phyloP scores from a whole-genome alignment of 1,140 invertebrate species.

The Ladona fulva region DNA sequence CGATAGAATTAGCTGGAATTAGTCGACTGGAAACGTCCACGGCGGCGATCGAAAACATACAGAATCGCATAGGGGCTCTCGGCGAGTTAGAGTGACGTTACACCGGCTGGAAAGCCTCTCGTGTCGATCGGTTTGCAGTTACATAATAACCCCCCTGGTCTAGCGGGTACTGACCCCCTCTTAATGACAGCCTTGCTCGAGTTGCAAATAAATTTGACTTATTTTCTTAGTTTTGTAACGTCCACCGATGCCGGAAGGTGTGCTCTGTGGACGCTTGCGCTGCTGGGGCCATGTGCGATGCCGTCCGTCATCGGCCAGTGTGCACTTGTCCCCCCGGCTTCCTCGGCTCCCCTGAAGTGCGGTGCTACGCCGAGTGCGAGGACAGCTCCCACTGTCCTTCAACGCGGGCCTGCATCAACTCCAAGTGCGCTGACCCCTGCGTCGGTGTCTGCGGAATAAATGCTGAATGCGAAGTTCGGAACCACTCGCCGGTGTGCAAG shows the following conservation, averaged over 20 bases:
- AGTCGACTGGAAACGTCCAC: too few species aligned
- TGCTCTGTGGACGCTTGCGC: conserved; percentile 63
- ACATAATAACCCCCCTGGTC: too few species aligned
- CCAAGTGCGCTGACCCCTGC: conserved; percentile 71
- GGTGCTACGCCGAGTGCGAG: conserved; percentile 66
- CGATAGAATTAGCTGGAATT: too few species aligned
- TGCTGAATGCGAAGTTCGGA: conserved; percentile 66
- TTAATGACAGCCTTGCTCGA: neutral
- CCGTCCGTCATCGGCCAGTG: conserved; percentile 62
- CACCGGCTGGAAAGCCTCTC: too few species aligned
- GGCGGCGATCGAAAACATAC: too few species aligned
- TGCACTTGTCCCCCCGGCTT: conserved; percentile 75
- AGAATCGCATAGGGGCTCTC: too few species aligned
- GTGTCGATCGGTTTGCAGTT: too few species aligned
- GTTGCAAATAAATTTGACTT: neutral
- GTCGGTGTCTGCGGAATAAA: conserved; percentile 68
- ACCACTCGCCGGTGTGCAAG: conserved; percentile 58
- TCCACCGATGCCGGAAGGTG: conserved; percentile 67
- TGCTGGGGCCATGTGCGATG: conserved; percentile 65
- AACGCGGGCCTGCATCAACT: conserved; percentile 69
- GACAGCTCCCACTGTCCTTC: conserved; percentile 63
- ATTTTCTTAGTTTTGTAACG: conserved; percentile 53
- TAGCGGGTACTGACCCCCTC: conserved; percentile 24
- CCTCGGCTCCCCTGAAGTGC: conserved; percentile 59
- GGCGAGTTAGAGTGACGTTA: too few species aligned